These are phyloP conservation scores for Lerista edwardsae DNA, from an alignment of 2,797 vertebrate species.

Conservation along the genomic window DNA sequence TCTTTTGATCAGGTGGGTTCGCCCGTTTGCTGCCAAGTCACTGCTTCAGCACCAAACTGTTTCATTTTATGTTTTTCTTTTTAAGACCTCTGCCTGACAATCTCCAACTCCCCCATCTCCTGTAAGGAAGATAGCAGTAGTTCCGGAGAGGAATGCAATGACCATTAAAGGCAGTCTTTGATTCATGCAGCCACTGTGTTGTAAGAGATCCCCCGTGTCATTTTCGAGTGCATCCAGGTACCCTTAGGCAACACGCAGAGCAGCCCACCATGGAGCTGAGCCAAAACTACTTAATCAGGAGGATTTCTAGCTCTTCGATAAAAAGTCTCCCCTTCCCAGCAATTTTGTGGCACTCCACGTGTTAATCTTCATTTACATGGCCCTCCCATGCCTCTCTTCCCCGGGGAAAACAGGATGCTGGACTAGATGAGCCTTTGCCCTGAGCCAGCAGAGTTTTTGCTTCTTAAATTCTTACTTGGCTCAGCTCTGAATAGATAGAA, in stretches of 20 bases:
- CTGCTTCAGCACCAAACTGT: slow-evolving; percentile 1
- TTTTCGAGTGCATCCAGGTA: not conserved
- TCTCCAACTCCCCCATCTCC: not conserved
- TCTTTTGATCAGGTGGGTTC: slow-evolving; percentile 17
- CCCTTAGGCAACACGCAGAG: not conserved
- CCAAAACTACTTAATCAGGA: not conserved
- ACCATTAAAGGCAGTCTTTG: not conserved
- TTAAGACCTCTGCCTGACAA: not conserved
- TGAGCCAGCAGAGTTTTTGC: too few relatives aligned
- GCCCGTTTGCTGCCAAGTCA: not conserved
- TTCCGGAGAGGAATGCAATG: not conserved
- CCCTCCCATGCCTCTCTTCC: too few relatives aligned
- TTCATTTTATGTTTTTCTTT: not conserved
- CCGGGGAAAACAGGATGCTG: not conserved
- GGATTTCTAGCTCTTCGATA: not conserved
- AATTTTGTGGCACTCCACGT: not conserved
- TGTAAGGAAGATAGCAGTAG: not conserved
- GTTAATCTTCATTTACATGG: too few relatives aligned
- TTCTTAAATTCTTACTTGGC: too few relatives aligned
- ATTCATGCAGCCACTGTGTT: not conserved
- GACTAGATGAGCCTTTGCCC: not conserved
- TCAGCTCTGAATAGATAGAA: not conserved
- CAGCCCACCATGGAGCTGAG: not conserved
- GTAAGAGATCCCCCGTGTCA: not conserved
- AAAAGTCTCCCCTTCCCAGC: not conserved